phyloP scores from a whole-genome alignment of 2,797 vertebrate species.

The Schizopygopsis malacanthus region DNA sequence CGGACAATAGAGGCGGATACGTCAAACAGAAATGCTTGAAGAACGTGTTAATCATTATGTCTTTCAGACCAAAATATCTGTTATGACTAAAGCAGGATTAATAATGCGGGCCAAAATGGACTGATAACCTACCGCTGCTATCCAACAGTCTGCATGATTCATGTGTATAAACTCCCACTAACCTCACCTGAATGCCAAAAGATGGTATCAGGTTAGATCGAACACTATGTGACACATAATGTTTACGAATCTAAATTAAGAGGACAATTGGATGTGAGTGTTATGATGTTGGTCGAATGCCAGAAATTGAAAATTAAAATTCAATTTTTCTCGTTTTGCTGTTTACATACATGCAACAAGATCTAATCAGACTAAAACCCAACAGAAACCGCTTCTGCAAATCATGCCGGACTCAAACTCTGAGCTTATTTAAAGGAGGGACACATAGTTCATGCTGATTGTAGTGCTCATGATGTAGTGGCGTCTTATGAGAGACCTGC shows the following conservation, averaged over 20 bases:
- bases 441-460: slow-evolving; percentile 1
- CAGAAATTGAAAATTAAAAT: background rate
- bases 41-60: background rate
- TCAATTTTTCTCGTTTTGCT: background rate
- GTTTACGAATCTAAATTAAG: background rate
- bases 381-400: background rate
- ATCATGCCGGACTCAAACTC: background rate
- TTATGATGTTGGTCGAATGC: background rate
- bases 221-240: background rate
- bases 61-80: background rate
- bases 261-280: background rate
- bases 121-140: background rate
- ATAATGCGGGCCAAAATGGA: background rate
- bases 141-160: background rate
- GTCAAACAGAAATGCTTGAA: background rate
- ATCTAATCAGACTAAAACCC: background rate
- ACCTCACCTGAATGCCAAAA: background rate
- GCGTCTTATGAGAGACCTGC: background rate
- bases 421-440: slow-evolving; percentile 4
- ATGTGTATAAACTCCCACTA: background rate
- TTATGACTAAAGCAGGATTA: background rate
- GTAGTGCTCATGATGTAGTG: background rate
- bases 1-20: background rate
- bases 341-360: background rate
- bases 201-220: background rate